Conservation (phyloP, 2,797 vertebrate genomes). For the Columba guinea region DNA sequence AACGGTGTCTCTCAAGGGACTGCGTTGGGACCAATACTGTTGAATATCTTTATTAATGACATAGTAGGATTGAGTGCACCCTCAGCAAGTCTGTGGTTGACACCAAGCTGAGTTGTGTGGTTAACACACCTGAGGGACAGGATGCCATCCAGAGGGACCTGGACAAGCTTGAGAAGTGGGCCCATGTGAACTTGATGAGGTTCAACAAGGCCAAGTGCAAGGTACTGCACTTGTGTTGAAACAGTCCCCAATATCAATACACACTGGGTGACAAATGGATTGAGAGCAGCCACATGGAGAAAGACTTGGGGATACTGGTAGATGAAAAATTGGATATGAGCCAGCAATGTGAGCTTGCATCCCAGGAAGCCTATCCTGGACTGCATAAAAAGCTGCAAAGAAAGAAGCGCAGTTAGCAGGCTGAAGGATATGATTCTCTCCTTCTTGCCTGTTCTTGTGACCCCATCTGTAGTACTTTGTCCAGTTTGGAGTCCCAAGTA, state of each 20-base stretch:
- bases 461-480: not conserved
- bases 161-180: not conserved
- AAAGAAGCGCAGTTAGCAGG: not conserved
- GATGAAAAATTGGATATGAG: not conserved
- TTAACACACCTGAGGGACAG: not conserved
- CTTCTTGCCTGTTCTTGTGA: not conserved
- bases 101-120: not conserved
- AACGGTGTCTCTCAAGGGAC: not conserved
- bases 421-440: not conserved
- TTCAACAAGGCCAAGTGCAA: not conserved
- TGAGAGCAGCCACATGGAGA: not conserved
- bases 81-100: not conserved
- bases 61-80: not conserved
- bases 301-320: not conserved
- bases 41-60: not conserved
- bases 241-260: not conserved
- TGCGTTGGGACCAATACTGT: not conserved
- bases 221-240: not conserved
- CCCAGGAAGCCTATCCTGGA: not conserved
- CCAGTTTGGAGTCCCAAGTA: not conserved
- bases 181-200: not conserved
- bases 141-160: not conserved
- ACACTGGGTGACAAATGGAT: not conserved
- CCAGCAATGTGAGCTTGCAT: not conserved
- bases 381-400: not conserved